These are phyloP conservation scores for Paedocypris micromegethes DNA, from an alignment of 2,797 vertebrate species.

Conservation along the genomic window DNA sequence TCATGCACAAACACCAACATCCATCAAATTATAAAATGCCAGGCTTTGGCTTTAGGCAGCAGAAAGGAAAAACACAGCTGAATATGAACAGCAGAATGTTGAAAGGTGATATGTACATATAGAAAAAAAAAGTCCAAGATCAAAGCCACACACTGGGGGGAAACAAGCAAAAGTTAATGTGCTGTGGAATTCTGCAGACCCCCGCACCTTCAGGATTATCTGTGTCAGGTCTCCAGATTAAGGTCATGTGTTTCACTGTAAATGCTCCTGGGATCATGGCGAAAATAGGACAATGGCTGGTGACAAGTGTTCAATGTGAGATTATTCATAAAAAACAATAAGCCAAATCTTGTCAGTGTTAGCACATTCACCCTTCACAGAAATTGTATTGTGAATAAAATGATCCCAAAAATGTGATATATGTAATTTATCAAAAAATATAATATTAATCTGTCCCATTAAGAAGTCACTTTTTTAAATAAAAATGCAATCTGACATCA, in stretches of 20 bases:
- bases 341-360: too few relatives aligned
- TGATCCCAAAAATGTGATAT: too few relatives aligned
- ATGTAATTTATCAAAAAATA: too few relatives aligned
- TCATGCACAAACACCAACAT: too few relatives aligned
- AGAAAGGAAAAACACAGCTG: background rate
- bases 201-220: constrained; percentile 27
- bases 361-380: too few relatives aligned
- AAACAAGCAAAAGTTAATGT: constrained; percentile 29
- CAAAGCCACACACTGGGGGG: background rate
- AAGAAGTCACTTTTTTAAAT: too few relatives aligned
- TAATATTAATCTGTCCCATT: too few relatives aligned
- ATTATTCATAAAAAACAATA: background rate
- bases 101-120: constrained; percentile 11
- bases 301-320: background rate
- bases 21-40: background rate
- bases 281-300: constrained; percentile 17
- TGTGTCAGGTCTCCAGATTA: constrained; percentile 38
- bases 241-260: constrained; percentile 28
- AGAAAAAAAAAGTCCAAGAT: background rate
- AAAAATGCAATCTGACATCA: too few relatives aligned
- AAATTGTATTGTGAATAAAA: too few relatives aligned
- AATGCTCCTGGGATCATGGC: constrained; percentile 18
- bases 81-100: too few relatives aligned
- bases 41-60: constrained; percentile 2
- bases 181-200: constrained; percentile 16